A percentile compares a stretch with the other conserved stretches of the same genome.
Evolutionary conservation across 2,888 invertebrate species (phyloP).

Genomic region (Notodonta dromedarius): DNA sequence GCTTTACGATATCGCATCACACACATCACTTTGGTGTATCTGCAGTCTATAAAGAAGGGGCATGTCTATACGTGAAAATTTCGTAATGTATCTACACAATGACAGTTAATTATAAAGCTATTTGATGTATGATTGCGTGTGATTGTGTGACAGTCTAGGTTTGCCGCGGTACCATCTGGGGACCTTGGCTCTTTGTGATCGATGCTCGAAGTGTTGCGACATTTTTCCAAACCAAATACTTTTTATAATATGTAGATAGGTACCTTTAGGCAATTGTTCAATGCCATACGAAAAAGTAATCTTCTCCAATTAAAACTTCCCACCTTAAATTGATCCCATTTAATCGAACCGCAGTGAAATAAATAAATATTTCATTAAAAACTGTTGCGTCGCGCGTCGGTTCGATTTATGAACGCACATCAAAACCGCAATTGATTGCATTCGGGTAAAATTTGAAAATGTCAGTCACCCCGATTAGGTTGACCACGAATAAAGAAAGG

Average conservation of each 20-base stretch:
- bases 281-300: no score
- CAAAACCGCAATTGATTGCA: constrained; percentile 4
- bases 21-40: constrained; percentile 6
- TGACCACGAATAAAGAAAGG: no score
- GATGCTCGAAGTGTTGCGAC: constrained; percentile 7
- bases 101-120: constrained; percentile 64
- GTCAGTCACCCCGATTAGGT: no score
- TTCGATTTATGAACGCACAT: neutral
- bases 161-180: constrained; percentile 40
- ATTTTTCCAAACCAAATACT: constrained; percentile 2
- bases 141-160: constrained; percentile 48
- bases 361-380: neutral
- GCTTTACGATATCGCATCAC: constrained; percentile 6
- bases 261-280: no score
- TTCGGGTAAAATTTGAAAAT: no score
- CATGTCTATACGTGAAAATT: constrained; percentile 14
- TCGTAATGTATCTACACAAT: constrained; percentile 52
- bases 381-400: neutral
- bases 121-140: constrained; percentile 58
- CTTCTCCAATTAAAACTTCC: no score
- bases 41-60: constrained; percentile 12
- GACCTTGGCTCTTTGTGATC: constrained; percentile 52
- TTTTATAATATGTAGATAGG: neutral
- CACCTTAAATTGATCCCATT: no score
- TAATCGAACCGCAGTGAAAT: no score